A percentile compares a stretch with the other conserved stretches of the same genome.
Conservation (phyloP, 2,888 invertebrate genomes). For the Scaptomyza cyrtandrae region DNA sequence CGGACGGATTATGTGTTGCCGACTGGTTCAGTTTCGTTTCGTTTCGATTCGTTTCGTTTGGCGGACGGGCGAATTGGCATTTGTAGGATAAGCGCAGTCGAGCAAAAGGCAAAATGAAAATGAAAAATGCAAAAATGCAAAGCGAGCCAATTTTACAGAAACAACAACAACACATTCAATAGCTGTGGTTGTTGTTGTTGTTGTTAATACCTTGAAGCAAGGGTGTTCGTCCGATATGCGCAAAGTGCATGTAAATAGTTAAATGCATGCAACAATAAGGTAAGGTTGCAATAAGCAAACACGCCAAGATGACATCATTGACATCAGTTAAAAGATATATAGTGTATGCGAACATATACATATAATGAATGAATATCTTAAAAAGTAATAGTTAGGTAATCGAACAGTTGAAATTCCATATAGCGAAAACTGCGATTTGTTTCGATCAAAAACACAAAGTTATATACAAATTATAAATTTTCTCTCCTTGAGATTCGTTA, state of each 20-base stretch:
- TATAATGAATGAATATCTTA: too few relatives aligned
- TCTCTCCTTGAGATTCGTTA: too few relatives aligned
- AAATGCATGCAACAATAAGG: constrained; percentile 2
- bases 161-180: constrained; percentile 38
- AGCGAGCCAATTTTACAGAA: constrained; percentile 35
- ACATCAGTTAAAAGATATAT: background rate
- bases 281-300: constrained; percentile 8
- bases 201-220: constrained; percentile 25
- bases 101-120: constrained; percentile 16
- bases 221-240: constrained; percentile 30
- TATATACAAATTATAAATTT: too few relatives aligned
- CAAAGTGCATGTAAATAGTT: constrained; percentile 33
- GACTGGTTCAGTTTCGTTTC: constrained; percentile 46
- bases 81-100: constrained; percentile 71
- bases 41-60: background rate
- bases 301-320: background rate
- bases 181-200: constrained; percentile 13
- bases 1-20: constrained; percentile 4
- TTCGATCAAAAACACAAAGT: too few relatives aligned
- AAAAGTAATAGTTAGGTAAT: too few relatives aligned
- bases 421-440: background rate
- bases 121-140: too few relatives aligned
- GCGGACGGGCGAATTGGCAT: constrained; percentile 68
- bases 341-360: too few relatives aligned
- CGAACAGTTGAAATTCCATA: background rate